phyloP scores from a whole-genome alignment of 2,888 invertebrate genomes.

The Flexamia atlantica region DNA sequence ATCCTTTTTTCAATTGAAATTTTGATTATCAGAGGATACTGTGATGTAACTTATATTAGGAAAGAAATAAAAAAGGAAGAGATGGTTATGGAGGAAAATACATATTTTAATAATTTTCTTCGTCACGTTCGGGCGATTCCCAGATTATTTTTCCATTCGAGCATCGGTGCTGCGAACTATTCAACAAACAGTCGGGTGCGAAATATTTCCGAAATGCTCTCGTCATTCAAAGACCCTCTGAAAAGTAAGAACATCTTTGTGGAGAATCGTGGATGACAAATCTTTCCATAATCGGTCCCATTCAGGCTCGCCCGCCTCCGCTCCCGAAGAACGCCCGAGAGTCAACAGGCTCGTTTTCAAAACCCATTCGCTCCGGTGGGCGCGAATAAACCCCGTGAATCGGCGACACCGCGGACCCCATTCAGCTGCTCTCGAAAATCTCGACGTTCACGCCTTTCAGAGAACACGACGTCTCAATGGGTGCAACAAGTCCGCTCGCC shows the following conservation, averaged over 20 bases:
- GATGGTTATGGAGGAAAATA: too few species aligned
- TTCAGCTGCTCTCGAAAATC: neutral
- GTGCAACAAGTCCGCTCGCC: neutral
- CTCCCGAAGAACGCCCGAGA: conserved; percentile 16
- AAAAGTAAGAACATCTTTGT: too few species aligned
- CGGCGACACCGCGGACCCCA: neutral
- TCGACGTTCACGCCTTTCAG: conserved; percentile 39
- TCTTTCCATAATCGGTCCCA: neutral
- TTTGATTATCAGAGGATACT: too few species aligned
- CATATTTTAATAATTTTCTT: too few species aligned
- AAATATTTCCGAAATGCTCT: neutral
- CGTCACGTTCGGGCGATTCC: too few species aligned
- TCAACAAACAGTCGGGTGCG: neutral
- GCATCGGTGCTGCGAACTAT: neutral
- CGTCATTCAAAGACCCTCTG: neutral
- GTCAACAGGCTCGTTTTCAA: conserved; percentile 56
- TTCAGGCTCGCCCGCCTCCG: conserved; percentile 15
- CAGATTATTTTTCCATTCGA: neutral
- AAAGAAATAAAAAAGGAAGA: too few species aligned
- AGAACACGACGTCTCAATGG: conserved; percentile 27
- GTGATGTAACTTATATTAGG: too few species aligned
- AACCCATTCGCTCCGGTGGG: conserved; percentile 29
- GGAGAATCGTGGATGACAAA: conserved; percentile 42
- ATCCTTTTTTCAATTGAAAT: too few species aligned
- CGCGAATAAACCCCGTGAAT: conserved; percentile 28